Conservation (phyloP, 1,140 invertebrate genomes). For the Drepana arcuata region DNA sequence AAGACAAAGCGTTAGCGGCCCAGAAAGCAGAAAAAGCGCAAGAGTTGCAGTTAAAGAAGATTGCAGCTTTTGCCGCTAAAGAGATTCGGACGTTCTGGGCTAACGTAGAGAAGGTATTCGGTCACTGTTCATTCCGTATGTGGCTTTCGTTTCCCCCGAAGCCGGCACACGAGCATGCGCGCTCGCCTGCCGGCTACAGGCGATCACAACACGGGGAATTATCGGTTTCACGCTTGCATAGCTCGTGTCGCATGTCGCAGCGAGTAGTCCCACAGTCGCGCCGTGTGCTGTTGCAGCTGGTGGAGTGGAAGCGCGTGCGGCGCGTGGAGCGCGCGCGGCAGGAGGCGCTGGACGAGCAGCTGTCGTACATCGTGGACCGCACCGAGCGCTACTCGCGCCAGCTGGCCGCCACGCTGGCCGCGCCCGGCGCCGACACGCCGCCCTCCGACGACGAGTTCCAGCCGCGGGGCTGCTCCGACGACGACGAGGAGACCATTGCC, state of each 20-base stretch:
- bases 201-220: too few species aligned
- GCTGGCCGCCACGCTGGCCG: constrained; percentile 21
- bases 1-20: constrained; percentile 92
- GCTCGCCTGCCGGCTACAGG: too few species aligned
- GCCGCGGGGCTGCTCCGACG: constrained; percentile 74
- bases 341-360: constrained; percentile 95
- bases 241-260: too few species aligned
- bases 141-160: too few species aligned
- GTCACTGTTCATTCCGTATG: background rate
- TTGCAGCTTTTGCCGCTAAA: constrained; percentile 92
- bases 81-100: constrained; percentile 96
- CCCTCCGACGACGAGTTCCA: background rate
- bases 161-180: too few species aligned
- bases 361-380: constrained; percentile 98
- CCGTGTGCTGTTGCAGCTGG: constrained; percentile 74
- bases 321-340: constrained; percentile 95
- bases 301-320: constrained; percentile 95
- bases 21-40: constrained; percentile 94
- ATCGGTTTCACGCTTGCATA: too few species aligned
- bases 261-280: too few species aligned
- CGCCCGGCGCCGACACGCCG: constrained; percentile 19
- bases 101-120: constrained; percentile 90
- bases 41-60: constrained; percentile 86
- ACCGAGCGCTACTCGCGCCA: constrained; percentile 94
- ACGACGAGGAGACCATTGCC: constrained; percentile 98